Base-by-base conservation (phyloP, 2,113 vertebrate species). In the Paraplagusia blochii region DNA sequence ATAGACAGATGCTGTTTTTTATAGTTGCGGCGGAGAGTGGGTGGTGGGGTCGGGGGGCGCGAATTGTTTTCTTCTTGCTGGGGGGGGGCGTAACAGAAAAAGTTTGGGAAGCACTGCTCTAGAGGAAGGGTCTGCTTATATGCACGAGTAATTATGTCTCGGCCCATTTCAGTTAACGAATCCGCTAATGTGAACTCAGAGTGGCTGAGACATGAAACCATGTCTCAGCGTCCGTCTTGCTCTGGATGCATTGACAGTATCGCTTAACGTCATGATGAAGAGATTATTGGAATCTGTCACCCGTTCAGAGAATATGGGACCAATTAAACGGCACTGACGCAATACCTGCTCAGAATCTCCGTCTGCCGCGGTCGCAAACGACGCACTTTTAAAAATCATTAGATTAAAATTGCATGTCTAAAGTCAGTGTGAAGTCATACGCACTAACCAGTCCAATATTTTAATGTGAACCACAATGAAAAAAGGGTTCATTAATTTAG, bases 61-160 rank as follows among this genome's bases (percentile, higher is more conserved):
- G n/a, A n/a, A n/a, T n/a, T n/a, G n/a, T n/a, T n/a, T n/a, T n/a
- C n/a, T n/a, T n/a, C n/a, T n/a, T n/a, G n/a, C n/a, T n/a, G n/a
- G n/a, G n/a, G n/a, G n/a, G n/a, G n/a, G n/a, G n/a, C n/a, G n/a
- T n/a, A n/a, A n/a, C n/a, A n/a, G n/a, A n/a, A n/a, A n/a, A n/a
- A n/a, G n/a, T n/a, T n/a, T n/a, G n/a, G n/a, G n/a, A n/a, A n/a
- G n/a, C n/a, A n/a, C n/a, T n/a, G n/a, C n/a, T n/a, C n/a, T n/a
- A n/a, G n/a, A 39, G 38, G 53, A 44, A 16, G 36, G 14, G 38
- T 49, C 47, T 63, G 53, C 48, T 33, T 44, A 60, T 44, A 35
- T 33, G 48, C 44, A 53, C 57, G 48, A 63, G 38, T 69, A 63
- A 72, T 80, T 65, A 77, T 19, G 53, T 46, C 49, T 42, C 34